Evolutionary conservation across 2,113 vertebrate genomes (phyloP), one percentile per base, ranked within the genome.

Genomic region (Ageneiosus marmoratus): DNA sequence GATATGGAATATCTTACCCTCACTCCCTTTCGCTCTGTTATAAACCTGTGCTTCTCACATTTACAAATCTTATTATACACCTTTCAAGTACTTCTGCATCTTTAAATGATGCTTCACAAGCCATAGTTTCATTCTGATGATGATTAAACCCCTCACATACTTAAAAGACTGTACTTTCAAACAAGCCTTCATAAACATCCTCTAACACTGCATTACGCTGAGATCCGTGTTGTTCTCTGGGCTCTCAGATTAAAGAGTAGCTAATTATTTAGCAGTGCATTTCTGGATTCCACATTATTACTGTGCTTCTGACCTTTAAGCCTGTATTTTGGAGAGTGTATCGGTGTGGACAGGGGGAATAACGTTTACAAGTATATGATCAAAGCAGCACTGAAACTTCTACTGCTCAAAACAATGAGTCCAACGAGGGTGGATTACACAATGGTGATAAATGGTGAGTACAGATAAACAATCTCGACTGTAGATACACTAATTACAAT

Each of bases 301-400:
- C 67, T 51, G 13, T 50, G 34, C 34, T 67, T 67, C 10, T 20
- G 72, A 83, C 63, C 41, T 81, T 37, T 46, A 62, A 70, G 56
- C 27, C 20, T 84, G 32, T 53, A 58, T 32, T 83, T 44, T 53
- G 12, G 80, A 48, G 53, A 16, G 22, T 22, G 41, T 44, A 44
- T 67, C 5, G 56, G 56, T 44, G 29, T 24, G 24, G 63, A 53
- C 13, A 62, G 63, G 32, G 50, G 56, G 67, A 74, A 55, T 48
- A 34, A 50, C 3, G 22, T 73, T 79, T 73, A 41, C 34, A 60
- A 44, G 50, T 34, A 51, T 32, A n/a, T 12, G 32, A 79, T 83
- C 76, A 79, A 24, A 74, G 79, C 48, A 44, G 41, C 27, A 41
- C 34, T 50, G 80, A 87, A 83, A 83, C 76, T 80, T 85, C 70